A percentile compares a stretch with the other conserved stretches of the same genome.
These are phyloP conservation scores for Telenomus remus DNA, from an alignment of 1,140 invertebrate genomes.

Conservation along the genomic window DNA sequence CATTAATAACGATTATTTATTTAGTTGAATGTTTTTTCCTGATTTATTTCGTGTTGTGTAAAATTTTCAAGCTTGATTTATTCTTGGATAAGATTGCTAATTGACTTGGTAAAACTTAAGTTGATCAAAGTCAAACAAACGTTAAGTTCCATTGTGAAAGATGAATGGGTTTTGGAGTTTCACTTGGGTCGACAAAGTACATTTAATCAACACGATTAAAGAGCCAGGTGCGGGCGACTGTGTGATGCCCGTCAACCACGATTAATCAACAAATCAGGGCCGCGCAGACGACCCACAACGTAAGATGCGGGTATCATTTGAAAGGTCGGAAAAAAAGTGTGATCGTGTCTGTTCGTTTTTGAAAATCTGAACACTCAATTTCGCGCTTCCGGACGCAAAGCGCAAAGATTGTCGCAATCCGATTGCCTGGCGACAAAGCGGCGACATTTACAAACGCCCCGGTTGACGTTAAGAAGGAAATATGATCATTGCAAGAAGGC, in stretches of 20 bases:
- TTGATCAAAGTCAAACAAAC: too few species aligned
- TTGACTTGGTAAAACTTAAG: too few species aligned
- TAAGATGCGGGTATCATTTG: conserved; percentile 18
- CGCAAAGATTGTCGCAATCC: conserved; percentile 46
- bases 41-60: conserved; percentile 5
- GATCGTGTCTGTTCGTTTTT: conserved; percentile 26
- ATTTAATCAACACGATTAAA: conserved; percentile 40
- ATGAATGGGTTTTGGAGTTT: too few species aligned
- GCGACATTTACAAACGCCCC: conserved; percentile 57
- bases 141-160: too few species aligned
- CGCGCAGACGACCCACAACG: background rate
- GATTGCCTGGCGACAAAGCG: conserved; percentile 56
- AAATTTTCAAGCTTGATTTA: background rate
- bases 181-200: conserved; percentile 14
- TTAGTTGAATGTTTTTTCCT: too few species aligned
- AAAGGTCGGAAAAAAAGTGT: conserved; percentile 33
- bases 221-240: conserved; percentile 48
- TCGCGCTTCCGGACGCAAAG: conserved; percentile 33
- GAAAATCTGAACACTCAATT: conserved; percentile 22
- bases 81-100: too few species aligned
- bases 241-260: conserved; percentile 57
- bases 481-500: conserved; percentile 57
- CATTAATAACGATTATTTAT: too few species aligned
- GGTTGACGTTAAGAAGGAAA: conserved; percentile 54
- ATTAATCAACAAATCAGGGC: conserved; percentile 64